Conservation (phyloP, 2,888 invertebrate species). For the Andricus quercusramuli region DNA sequence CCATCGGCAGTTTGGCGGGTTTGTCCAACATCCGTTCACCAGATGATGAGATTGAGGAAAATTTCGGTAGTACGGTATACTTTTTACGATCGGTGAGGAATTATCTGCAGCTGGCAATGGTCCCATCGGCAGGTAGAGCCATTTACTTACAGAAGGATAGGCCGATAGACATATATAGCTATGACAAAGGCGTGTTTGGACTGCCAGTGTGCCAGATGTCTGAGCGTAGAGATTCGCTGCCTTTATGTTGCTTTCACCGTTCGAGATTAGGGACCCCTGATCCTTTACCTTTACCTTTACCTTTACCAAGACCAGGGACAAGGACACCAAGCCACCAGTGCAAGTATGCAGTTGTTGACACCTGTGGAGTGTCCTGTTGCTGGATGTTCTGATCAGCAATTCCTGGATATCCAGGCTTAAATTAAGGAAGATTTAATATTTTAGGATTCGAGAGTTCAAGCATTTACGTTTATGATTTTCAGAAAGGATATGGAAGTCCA, state of each 20-base stretch:
- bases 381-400: neutral
- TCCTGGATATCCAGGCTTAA: neutral
- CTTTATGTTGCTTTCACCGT: conserved; percentile 64
- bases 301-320: neutral
- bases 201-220: conserved; percentile 70
- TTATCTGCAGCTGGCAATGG: conserved; percentile 55
- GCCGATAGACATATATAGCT: conserved; percentile 48
- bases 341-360: conserved; percentile 3
- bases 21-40: conserved; percentile 10
- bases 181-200: conserved; percentile 70
- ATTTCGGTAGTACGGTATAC: conserved; percentile 13
- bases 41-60: conserved; percentile 21
- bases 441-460: neutral
- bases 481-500: neutral
- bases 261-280: conserved; percentile 61
- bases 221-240: conserved; percentile 56
- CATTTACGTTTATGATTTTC: neutral
- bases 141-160: conserved; percentile 60
- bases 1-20: neutral
- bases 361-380: neutral
- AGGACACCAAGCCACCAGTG: neutral
- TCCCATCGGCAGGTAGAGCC: conserved; percentile 55
- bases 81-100: conserved; percentile 20
- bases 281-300: conserved; percentile 42
- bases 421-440: neutral